Conservation (phyloP, 2,888 invertebrate genomes). For the Drosophila rubida region DNA sequence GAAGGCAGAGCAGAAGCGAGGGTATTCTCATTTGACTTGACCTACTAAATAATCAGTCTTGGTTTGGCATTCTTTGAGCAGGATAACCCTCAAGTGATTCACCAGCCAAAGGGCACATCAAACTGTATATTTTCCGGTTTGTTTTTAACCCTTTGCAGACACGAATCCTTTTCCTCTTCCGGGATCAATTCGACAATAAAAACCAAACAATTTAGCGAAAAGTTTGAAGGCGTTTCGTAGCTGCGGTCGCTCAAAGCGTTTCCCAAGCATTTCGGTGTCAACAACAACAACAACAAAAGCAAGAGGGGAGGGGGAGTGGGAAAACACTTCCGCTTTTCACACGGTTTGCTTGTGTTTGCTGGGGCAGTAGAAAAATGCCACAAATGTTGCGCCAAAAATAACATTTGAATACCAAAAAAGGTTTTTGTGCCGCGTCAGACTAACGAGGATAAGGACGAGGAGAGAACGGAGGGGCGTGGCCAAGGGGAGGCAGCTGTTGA, state of each 20-base stretch:
- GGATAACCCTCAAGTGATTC: conserved; percentile 42
- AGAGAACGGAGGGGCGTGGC: neutral
- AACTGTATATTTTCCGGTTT: conserved; percentile 45
- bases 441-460: conserved; percentile 40
- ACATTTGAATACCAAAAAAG: conserved; percentile 76
- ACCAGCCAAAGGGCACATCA: conserved; percentile 51
- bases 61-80: conserved; percentile 13
- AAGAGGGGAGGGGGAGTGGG: neutral
- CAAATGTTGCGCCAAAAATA: conserved; percentile 73
- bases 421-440: conserved; percentile 62
- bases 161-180: conserved; percentile 59
- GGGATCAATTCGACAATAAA: conserved; percentile 42
- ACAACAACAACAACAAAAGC: neutral
- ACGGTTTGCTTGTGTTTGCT: conserved; percentile 34
- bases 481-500: conserved; percentile 14
- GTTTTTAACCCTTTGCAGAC: conserved; percentile 37
- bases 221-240: conserved; percentile 54
- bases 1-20: neutral
- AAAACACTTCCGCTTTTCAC: conserved; percentile 72
- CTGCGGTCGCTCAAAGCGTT: conserved; percentile 59
- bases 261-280: conserved; percentile 21
- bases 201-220: conserved; percentile 50
- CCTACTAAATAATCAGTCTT: conserved; percentile 6
- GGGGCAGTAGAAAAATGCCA: conserved; percentile 43
- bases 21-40: conserved; percentile 2